These are phyloP conservation scores for Lycaon pictus DNA, from an alignment of 2,113 vertebrate genomes.

Conservation along the genomic window DNA sequence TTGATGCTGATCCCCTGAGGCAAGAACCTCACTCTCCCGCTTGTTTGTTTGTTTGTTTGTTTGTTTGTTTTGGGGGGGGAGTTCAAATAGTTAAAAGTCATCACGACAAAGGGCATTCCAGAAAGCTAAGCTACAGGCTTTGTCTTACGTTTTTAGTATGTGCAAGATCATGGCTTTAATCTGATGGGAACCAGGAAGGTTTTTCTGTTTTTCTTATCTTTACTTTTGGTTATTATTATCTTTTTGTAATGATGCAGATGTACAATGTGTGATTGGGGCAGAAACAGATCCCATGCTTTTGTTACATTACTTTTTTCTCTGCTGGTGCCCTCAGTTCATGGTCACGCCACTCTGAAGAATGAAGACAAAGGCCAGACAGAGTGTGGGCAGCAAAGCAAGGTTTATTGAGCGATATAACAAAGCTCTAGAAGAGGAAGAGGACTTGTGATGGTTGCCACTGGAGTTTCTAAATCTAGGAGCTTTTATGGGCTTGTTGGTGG, in stretches of 20 bases:
- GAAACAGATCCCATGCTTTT: background rate
- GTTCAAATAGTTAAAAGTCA: background rate
- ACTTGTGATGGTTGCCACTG: too few species aligned
- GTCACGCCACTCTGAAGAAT: too few species aligned
- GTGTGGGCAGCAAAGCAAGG: too few species aligned
- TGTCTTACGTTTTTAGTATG: background rate
- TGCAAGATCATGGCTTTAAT: background rate
- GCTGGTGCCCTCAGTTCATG: too few species aligned
- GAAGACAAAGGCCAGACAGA: too few species aligned
- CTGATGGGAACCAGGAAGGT: background rate
- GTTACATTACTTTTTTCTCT: too few species aligned
- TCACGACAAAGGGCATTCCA: background rate
- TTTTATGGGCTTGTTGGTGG: too few species aligned
- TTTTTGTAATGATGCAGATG: background rate
- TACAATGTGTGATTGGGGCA: background rate
- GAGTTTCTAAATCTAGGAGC: too few species aligned
- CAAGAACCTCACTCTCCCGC: background rate
- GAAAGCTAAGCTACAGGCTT: background rate
- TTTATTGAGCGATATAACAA: too few species aligned
- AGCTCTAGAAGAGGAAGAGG: too few species aligned
- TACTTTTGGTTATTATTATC: background rate
- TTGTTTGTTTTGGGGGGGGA: too few species aligned
- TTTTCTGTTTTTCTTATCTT: background rate
- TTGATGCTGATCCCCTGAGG: background rate
- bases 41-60: background rate